Percentiles rank a stretch among this genome's conserved stretches.
phyloP scores from a whole-genome alignment of 1,140 invertebrate genomes.

The Helicoverpa armigera region DNA sequence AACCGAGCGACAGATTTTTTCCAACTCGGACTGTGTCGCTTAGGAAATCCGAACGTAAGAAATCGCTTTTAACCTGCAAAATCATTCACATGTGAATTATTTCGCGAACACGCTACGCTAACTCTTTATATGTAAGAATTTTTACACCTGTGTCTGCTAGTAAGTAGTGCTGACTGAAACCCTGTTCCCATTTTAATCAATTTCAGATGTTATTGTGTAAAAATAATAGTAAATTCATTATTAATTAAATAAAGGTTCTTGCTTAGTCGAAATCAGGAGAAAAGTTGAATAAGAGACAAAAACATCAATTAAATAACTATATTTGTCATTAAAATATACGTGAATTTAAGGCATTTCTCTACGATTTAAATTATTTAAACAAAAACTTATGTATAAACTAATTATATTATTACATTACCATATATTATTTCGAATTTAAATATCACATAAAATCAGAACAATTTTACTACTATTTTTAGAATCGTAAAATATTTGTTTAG shows the following conservation, averaged over 20 bases:
- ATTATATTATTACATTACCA: no score
- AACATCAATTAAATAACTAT: neutral
- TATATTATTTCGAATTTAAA: neutral
- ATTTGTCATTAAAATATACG: constrained; percentile 2
- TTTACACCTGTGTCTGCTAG: no score
- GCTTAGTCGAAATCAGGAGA: neutral
- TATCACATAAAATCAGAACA: neutral
- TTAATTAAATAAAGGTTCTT: neutral
- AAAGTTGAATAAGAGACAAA: neutral
- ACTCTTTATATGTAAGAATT: no score
- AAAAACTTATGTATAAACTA: neutral
- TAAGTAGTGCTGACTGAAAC: no score
- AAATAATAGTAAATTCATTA: neutral
- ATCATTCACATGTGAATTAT: no score
- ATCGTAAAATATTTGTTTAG: neutral
- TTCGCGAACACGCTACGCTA: no score
- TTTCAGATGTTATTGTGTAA: no score
- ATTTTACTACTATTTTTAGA: neutral
- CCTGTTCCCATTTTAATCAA: no score
- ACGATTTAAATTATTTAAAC: neutral
- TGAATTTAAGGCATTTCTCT: constrained; percentile 1
- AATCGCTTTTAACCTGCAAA: no score
- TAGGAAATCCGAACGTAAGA: no score
- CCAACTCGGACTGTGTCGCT: no score
- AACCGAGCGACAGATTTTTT: no score